phyloP scores from a whole-genome alignment of 2,797 vertebrate genomes.

The Cottoperca gobio region DNA sequence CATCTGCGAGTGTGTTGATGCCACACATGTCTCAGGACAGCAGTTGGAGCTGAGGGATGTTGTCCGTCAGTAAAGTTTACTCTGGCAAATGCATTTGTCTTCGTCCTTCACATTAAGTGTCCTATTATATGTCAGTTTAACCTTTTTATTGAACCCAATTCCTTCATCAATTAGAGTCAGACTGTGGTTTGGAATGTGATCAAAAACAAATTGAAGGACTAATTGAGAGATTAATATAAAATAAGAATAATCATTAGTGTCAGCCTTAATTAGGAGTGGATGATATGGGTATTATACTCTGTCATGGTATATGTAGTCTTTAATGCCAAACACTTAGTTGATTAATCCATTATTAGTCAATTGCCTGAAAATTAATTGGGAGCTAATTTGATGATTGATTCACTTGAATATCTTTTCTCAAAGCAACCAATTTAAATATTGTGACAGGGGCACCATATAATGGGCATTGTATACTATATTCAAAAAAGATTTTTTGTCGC shows the following conservation, averaged over 20 bases:
- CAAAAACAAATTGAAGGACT: constrained; percentile 1
- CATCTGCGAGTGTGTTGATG: constrained; percentile 26
- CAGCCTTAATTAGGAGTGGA: not conserved
- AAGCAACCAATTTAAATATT: not conserved
- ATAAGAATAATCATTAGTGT: not conserved
- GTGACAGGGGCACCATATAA: too few species aligned
- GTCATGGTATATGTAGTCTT: not conserved
- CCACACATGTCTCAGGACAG: constrained; percentile 12
- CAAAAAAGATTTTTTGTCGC: too few species aligned
- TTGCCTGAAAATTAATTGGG: not conserved
- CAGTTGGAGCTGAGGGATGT: constrained; percentile 11
- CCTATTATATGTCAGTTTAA: not conserved
- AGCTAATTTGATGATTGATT: constrained; percentile 17
- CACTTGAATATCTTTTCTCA: not conserved
- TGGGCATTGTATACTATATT: too few species aligned
- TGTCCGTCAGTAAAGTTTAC: constrained; percentile 16
- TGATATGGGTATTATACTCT: constrained; percentile 7
- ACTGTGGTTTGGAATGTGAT: not conserved
- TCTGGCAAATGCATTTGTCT: not conserved
- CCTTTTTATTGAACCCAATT: not conserved
- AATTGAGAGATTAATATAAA: constrained; percentile 9
- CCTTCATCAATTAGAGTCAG: not conserved
- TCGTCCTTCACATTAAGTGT: not conserved
- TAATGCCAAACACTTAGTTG: not conserved
- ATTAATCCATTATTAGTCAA: constrained; percentile 4